Base-by-base conservation (phyloP, 1,140 invertebrate species). In the Drosophila ohnishii region DNA sequence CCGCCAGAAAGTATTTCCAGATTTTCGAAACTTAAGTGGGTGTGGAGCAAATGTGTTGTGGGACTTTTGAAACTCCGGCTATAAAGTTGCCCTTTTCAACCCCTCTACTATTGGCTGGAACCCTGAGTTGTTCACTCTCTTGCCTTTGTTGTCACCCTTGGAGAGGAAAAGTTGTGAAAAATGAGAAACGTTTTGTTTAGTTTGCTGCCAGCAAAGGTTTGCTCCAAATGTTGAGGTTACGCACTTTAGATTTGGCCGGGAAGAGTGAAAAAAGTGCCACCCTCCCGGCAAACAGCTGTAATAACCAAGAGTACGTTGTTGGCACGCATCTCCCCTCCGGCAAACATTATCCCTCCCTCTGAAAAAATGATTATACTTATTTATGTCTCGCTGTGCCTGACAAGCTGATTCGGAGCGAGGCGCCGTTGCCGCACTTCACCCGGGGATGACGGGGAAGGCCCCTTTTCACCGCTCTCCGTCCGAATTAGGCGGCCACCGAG, bases 341-440 rank as follows among this genome's bases (percentile, higher is more conserved):
- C 63, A 53, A 40, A 40, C 56, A 48, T 53, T 77, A 40, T 76
- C 48, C 56, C 57, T 56, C 64, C 57, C 74, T 77, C 56, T 71
- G 55, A 50, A 72, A 65, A 66, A 72, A 79, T 83, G 44, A 78
- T 76, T 75, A 58, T 76, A 75, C 79, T 82, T 72, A 78, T 82
- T 85, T 66, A 75, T 80, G 64, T 80, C 63, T 70, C 65, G 22
- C 62, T 72, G 78, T 76, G 72, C 48, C 57, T 73, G 77, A 60
- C 50, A 82, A 75, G 58, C 69, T 59, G 53, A 63, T 67, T 75
- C 66, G 59, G 70, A 50, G 48, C 48, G 57, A 57, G 13, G 82
- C 78, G 75, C 44, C 51, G 82, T 85, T 85, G 82, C 83, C 82
- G 51, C 73, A 72, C 28, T 85, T 85, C 82, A 78, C 59, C 28